Evolutionary conservation across 2,113 vertebrate genomes (phyloP).

Genomic region (Gorilla gorilla): DNA sequence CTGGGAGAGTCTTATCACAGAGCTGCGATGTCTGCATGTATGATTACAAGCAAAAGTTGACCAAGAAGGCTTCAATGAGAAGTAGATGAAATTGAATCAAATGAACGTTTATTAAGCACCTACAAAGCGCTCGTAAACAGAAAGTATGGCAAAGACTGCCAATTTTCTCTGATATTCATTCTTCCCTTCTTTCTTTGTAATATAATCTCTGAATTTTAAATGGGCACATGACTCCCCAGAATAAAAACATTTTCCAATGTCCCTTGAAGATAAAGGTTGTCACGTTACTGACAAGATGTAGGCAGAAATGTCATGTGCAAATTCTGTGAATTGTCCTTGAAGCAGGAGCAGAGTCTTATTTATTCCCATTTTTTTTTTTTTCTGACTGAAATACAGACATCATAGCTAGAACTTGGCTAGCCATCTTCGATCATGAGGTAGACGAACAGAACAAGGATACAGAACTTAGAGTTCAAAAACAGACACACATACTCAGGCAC

Average conservation of each 20-base stretch:
- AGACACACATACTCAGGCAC: too few relatives aligned
- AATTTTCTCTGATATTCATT: background rate
- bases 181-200: background rate
- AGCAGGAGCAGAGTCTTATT: background rate
- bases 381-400: background rate
- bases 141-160: background rate
- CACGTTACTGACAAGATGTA: background rate
- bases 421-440: background rate
- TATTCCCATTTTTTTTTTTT: background rate
- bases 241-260: background rate
- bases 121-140: background rate
- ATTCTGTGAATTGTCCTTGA: background rate
- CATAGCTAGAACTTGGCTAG: background rate
- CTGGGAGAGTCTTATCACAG: background rate
- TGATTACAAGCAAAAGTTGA: background rate
- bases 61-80: background rate
- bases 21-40: background rate
- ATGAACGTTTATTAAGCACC: background rate
- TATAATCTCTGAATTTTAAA: background rate
- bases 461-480: background rate
- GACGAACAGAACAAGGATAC: background rate
- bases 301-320: background rate
- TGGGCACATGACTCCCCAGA: too few relatives aligned
- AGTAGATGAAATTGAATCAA: background rate
- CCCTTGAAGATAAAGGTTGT: background rate